Base-by-base conservation (phyloP, 2,888 invertebrate species). In the Thymelicus lineola region DNA sequence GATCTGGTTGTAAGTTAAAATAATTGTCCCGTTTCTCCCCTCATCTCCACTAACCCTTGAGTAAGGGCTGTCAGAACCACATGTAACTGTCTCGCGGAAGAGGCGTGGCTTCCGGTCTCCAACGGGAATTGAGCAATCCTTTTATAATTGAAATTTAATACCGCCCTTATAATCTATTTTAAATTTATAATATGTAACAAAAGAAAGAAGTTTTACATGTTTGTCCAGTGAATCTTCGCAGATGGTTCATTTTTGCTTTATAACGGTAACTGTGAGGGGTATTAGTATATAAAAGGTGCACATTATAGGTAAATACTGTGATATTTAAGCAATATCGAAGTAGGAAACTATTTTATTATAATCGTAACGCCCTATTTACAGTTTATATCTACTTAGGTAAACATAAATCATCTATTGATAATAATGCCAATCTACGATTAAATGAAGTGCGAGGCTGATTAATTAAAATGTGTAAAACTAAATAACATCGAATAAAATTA, bases 91-190 rank as follows among this genome's bases (percentile, higher is more conserved):
- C 76, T 82, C 75, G 80, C 86, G 90, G 93, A 93, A 92, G 89
- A 87, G 93, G 93, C 90, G 93, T 89, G 91, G 90, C 84, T 79
- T 80, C 82, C 83, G 81, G 83, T 86, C 86, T 83, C 87, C 86
- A 89, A 90, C 87, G 84, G 82, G 85, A 87, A 79, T 79, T 77
- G 77, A 78, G 76, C 76, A 79, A 78, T 81, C 82, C 80, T 63
- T 79, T 81, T 75, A 80, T 83, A 85, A 86, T 82, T 81, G 86
- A 79, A 87, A 90, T 83, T 78, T 80, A 82, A 91, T 82, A 85
- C 82, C 75, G 77, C 84, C 80, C 82, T 83, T 83, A 53, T 50
- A 63, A 5, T 17, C 63, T 63, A 62, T 59, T 69, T 70, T 70
- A 35, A 63, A 58, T 59, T 28, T 59, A 50, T 68, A 50, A 28